Evolutionary conservation across 2,113 vertebrate genomes (phyloP).

Genomic region (Hipposideros armiger): DNA sequence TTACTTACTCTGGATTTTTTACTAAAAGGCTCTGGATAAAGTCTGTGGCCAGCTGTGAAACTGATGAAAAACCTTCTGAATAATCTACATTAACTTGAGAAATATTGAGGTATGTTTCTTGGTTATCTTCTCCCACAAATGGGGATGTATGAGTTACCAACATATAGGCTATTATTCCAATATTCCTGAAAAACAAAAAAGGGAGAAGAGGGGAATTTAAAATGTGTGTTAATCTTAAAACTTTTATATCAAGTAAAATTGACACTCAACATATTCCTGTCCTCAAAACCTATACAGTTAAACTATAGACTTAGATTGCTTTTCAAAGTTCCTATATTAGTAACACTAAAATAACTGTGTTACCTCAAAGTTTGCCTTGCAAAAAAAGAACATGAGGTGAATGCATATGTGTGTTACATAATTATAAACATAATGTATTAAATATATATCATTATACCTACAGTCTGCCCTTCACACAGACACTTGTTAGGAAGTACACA

Average conservation of each 20-base stretch:
- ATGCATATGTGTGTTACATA: background rate
- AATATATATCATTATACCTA: background rate
- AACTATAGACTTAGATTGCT: conserved; percentile 17
- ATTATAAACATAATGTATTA: background rate
- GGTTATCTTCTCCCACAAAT: conserved; percentile 95
- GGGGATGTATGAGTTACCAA: conserved; percentile 96
- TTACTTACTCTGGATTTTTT: conserved; percentile 96
- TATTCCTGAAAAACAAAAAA: conserved; percentile 90
- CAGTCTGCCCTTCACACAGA: background rate
- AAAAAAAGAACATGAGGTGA: background rate
- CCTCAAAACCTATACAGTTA: conserved; percentile 1
- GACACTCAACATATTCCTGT: conserved; percentile 6
- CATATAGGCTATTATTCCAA: conserved; percentile 97
- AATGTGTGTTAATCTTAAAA: conserved; percentile 40
- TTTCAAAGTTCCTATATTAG: conserved; percentile 44
- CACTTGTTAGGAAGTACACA: background rate
- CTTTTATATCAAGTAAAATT: background rate
- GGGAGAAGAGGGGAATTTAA: conserved; percentile 30
- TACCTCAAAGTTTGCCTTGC: conserved; percentile 10
- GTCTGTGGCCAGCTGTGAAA: conserved; percentile 95
- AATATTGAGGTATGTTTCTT: conserved; percentile 98
- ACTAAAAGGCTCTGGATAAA: conserved; percentile 96
- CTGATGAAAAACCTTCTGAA: conserved; percentile 93
- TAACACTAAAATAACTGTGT: conserved; percentile 53
- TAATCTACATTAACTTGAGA: conserved; percentile 98